Evolutionary conservation across 2,113 vertebrate genomes (phyloP), one percentile per base, ranked within the genome.

Genomic region (Cacatua alba): DNA sequence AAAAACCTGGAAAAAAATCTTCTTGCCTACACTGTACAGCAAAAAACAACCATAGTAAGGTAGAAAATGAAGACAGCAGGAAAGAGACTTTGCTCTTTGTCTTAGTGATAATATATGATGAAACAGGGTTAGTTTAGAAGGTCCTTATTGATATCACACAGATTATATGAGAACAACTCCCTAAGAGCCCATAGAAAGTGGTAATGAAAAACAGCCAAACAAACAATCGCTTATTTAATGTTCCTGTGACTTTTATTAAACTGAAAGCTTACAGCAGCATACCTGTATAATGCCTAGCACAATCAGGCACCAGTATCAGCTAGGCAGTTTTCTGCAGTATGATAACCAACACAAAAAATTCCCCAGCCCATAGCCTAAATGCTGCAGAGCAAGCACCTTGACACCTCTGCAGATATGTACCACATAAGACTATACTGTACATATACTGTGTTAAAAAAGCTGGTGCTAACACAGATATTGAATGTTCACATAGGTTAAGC

Each of bases 371-470:
- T 2, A 39, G 33, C 23, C 84, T 25, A 72, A 33, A 65, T 3
- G 13, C 25, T 64, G 43, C 14, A 52, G 24, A 77, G 21, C 31
- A 62, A 77, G n/a, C 17, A 76, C 41, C 13, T 53, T 41, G 59
- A 52, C 35, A 21, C 8, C 26, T 44, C 70, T 17, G 3, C 48
- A 57, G 4, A 1, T 7, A n/a, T 0, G 1, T 12, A 46, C 26
- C 33, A 65, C 55, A 7, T 19, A 53, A 60, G 25, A 37, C 55
- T 67, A 10, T 15, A 29, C 20, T 37, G 51, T 11, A 64, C 12
- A 9, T 6, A 48, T 11, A 12, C 18, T 24, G 5, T 41, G 71
- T 76, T 57, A 65, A 29, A 31, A 82, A 86, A 91, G 24, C 17
- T 64, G 8, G 15, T 51, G 19, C n/a, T 84, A 72, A 72, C 24